Evolutionary conservation across 2,797 vertebrate genomes (phyloP).

Genomic region (Lagodon rhomboides): DNA sequence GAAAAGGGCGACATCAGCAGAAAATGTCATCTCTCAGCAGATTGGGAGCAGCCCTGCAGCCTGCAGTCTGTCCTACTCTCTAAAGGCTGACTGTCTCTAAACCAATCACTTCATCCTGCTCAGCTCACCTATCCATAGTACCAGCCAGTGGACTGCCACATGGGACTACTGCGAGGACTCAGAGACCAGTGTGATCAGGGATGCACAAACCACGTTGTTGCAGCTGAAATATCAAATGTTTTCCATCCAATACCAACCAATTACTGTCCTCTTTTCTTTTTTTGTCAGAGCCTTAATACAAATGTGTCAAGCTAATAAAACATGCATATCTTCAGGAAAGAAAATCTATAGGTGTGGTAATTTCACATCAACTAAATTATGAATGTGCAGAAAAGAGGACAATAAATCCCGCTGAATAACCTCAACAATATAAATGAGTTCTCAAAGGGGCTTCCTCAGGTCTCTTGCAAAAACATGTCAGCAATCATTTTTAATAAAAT

Average conservation of each 20-base stretch:
- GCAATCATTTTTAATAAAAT: background rate
- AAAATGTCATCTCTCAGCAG: slow-evolving; percentile 75
- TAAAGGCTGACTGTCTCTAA: slow-evolving; percentile 34
- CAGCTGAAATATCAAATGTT: background rate
- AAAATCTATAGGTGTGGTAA: background rate
- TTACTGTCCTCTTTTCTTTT: background rate
- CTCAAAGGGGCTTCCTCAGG: background rate
- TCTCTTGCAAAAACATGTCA: background rate
- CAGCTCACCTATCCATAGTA: slow-evolving; percentile 17
- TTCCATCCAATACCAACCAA: background rate
- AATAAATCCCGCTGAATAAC: too few relatives aligned
- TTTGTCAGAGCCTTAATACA: too few relatives aligned
- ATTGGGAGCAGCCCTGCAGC: slow-evolving; percentile 31
- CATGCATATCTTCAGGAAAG: background rate
- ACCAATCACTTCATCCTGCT: slow-evolving; percentile 35
- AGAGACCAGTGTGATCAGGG: background rate
- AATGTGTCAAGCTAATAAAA: background rate
- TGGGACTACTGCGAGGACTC: background rate
- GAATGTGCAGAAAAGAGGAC: background rate
- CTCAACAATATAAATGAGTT: background rate
- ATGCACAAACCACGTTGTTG: background rate
- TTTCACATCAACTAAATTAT: background rate
- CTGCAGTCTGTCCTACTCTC: slow-evolving; percentile 39
- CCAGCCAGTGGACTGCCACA: background rate
- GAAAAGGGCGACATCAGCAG: slow-evolving; percentile 67